Conservation (phyloP, 2,113 vertebrate genomes). For the Gasterosteus aculeatus region DNA sequence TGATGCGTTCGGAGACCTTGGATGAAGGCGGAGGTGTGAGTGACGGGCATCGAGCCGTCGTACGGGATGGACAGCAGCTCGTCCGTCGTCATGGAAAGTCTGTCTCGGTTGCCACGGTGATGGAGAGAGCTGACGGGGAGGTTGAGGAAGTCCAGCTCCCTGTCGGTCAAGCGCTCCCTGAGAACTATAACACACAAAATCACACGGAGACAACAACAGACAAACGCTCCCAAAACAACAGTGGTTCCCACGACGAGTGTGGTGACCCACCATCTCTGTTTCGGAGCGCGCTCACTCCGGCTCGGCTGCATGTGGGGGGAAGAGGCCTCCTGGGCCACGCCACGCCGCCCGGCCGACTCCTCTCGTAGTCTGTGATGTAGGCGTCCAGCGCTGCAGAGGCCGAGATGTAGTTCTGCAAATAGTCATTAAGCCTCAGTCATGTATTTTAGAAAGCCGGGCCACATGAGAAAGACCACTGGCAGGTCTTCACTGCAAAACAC, state of each 20-base stretch:
- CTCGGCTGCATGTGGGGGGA: slow-evolving; percentile 28
- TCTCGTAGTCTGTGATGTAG: slow-evolving; percentile 89
- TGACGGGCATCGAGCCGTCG: slow-evolving; percentile 84
- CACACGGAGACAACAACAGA: not conserved
- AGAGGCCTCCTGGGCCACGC: slow-evolving; percentile 65
- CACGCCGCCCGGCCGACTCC: slow-evolving; percentile 49
- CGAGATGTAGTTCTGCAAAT: slow-evolving; percentile 79
- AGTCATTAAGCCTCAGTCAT: not conserved
- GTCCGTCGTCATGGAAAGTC: slow-evolving; percentile 87
- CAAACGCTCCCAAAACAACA: not conserved
- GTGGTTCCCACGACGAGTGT: not conserved
- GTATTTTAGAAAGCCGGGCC: not conserved
- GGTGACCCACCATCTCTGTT: slow-evolving; percentile 77
- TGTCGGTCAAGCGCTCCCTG: slow-evolving; percentile 71
- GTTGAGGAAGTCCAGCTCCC: slow-evolving; percentile 75
- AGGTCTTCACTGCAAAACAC: not conserved
- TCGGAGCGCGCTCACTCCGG: slow-evolving; percentile 33
- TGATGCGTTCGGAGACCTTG: slow-evolving; percentile 34
- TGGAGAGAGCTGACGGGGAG: slow-evolving; percentile 67
- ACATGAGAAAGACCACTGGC: not conserved
- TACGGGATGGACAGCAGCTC: slow-evolving; percentile 85
- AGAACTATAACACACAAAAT: slow-evolving; percentile 66
- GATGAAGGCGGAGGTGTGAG: slow-evolving; percentile 65
- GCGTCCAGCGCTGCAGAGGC: slow-evolving; percentile 89
- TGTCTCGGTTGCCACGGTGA: slow-evolving; percentile 74